Evolutionary conservation across 1,140 invertebrate genomes (phyloP), one percentile per base, ranked within the genome.

Genomic region (Pseudomyrmex flavicornis): DNA sequence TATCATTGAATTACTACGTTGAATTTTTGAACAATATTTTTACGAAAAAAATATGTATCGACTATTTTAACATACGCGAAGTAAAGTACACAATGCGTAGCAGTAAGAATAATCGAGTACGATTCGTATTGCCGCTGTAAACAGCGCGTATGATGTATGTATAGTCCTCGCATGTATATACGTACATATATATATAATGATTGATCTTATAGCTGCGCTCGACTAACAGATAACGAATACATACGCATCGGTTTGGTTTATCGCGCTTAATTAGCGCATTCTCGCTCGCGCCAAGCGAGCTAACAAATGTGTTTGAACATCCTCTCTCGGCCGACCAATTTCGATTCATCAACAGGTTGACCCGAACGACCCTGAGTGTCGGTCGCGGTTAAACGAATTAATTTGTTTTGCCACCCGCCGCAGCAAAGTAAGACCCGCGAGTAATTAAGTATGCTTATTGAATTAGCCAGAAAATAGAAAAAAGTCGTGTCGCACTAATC

Each of bases 301-400:
- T 88, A 88, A 88, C 75, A 77, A 88, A 61, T 61, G 56, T 59
- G 72, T 13, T 70, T 68, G 70, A 62, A 46, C 56, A 59, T 62
- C 35, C 35, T 35, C 35, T 35, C 35, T 13, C 75, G 82, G 58
- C 62, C 70, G 82, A 86, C 52, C 87, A 89, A 86, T 88, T 83
- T 76, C 58, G 54, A 75, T 76, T 89, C 87, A 56, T 89, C 88
- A 89, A 72, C 74, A 76, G 84, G 84, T 84, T 80, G 80, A 88
- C 74, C 75, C 52, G 46, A 35, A 58, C 75, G 84, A 89, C 87
- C 84, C 50, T 59, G 74, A 79, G 77, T 79, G 86, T 83, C 75
- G 50, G 59, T 12, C 61, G 56, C 59, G 68, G 54, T 62, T 89
- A 89, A 89, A 86, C 79, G 80, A 83, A 88, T 88, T 89, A 86